Evolutionary conservation across 2,888 invertebrate species (phyloP), one percentile per base, ranked within the genome.

Genomic region (Arge pagana): DNA sequence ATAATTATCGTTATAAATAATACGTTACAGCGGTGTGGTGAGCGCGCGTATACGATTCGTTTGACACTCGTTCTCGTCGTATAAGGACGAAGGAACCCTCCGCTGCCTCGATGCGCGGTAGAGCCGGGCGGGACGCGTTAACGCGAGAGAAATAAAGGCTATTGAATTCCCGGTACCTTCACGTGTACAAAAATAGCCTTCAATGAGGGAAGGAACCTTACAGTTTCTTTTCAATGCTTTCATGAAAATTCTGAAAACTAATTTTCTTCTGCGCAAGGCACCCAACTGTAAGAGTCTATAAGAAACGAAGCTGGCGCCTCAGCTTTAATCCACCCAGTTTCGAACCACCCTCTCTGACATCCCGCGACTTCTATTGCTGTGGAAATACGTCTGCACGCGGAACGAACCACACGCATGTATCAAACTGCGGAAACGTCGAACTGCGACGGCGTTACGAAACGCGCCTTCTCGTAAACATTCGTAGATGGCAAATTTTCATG

Each of bases 221-320:
- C 73, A 67, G 68, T 68, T 72, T 68, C 71, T 64, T 73, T 74
- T 71, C 73, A 72, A 51, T 56, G 66, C 74, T 74, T 74, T 74
- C 72, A 74, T 72, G 71, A 72, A 72, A 74, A 71, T 69, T 74
- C 71, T 74, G 74, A 74, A 74, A 74, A 74, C 74, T 74, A 74
- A 74, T 74, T 74, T 74, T 74, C 74, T 65, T 70, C 66, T 66
- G 62, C 56, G 52, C 56, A 61, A 59, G 56, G 58, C 63, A 66
- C 60, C 61, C 59, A 51, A 15, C 39, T 15, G 16, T 39, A 16
- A 19, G 30, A 31, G 48, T 40, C 33, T 43, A 52, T 53, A 55
- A 54, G 52, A 39, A 54, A 26, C 39, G 45, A 28, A 39, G 52
- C n/a, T n/a, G n/a, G n/a, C n/a, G n/a, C n/a, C n/a, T n/a, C n/a